These are phyloP conservation scores for Oceanites oceanicus DNA, from an alignment of 2,113 vertebrate species.

Conservation along the genomic window DNA sequence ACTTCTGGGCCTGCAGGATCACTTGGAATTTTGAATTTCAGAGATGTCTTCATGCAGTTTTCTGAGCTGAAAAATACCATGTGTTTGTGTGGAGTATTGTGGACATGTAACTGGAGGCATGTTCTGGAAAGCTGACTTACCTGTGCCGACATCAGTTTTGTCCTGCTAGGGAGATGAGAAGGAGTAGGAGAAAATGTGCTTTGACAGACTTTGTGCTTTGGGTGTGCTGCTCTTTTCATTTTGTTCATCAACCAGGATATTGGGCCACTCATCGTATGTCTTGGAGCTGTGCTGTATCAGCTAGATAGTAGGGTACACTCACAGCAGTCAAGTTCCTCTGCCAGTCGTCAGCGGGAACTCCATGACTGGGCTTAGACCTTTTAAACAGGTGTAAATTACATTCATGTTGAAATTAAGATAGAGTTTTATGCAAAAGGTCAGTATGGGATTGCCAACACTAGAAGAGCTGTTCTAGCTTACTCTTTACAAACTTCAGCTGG, in stretches of 20 bases:
- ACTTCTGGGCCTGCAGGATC: not conserved
- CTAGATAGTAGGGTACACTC: not conserved
- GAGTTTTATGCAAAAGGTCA: not conserved
- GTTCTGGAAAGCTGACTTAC: not conserved
- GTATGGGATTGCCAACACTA: not conserved
- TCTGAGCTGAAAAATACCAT: not conserved
- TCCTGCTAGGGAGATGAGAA: not conserved
- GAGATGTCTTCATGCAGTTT: not conserved
- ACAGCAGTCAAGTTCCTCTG: not conserved
- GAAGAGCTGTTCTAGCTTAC: not conserved
- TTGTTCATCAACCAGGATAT: not conserved
- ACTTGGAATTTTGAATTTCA: not conserved
- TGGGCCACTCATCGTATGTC: not conserved
- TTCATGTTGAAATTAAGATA: not conserved
- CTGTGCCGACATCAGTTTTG: not conserved
- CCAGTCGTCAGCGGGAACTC: accelerated
- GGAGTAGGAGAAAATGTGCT: not conserved
- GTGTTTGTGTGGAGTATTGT: not conserved
- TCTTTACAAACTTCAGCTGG: not conserved
- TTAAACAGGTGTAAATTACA: not conserved
- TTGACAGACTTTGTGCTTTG: not conserved
- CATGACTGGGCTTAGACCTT: not conserved
- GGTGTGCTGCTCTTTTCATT: not conserved
- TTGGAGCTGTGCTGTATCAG: not conserved
- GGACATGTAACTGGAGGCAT: not conserved